A percentile compares a stretch with the other conserved stretches of the same genome.
phyloP scores from a whole-genome alignment of 2,797 vertebrate genomes.

The Myotis myotis region DNA sequence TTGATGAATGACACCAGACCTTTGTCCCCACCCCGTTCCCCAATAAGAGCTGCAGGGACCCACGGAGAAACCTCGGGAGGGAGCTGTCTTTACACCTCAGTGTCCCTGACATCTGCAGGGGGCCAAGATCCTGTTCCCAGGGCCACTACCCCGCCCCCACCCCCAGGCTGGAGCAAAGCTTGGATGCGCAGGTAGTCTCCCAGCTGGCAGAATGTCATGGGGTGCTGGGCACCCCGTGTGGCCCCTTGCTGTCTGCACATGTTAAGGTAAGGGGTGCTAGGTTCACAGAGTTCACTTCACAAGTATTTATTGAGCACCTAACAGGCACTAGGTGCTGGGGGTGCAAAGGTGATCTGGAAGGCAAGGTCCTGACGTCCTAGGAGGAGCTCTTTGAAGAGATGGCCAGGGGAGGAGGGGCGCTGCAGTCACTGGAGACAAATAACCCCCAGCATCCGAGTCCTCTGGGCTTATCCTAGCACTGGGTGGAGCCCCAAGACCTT shows the following conservation, averaged over 20 bases:
- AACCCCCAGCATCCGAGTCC: not conserved
- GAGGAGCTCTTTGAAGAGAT: not conserved
- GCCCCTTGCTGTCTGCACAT: not conserved
- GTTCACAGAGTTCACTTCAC: too few species aligned
- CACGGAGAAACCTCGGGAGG: not conserved
- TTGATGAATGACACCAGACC: not conserved
- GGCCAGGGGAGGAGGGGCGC: not conserved
- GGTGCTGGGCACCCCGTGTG: fast-evolving
- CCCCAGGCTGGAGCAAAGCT: not conserved
- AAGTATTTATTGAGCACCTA: not conserved
- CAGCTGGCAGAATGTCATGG: not conserved
- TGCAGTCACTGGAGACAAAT: not conserved
- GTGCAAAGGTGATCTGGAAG: too few species aligned
- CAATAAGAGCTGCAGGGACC: not conserved
- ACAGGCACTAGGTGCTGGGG: not conserved
- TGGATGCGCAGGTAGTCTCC: not conserved
- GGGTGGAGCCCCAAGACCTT: not conserved
- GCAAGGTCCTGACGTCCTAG: not conserved
- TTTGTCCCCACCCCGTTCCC: not conserved
- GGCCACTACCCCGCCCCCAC: not conserved
- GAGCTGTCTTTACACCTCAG: not conserved
- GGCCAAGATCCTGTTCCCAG: not conserved
- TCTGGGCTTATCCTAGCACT: not conserved
- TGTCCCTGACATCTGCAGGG: not conserved
- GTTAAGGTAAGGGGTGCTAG: not conserved